Conservation (phyloP, 1,140 invertebrate species). For the Asobara japonica region DNA sequence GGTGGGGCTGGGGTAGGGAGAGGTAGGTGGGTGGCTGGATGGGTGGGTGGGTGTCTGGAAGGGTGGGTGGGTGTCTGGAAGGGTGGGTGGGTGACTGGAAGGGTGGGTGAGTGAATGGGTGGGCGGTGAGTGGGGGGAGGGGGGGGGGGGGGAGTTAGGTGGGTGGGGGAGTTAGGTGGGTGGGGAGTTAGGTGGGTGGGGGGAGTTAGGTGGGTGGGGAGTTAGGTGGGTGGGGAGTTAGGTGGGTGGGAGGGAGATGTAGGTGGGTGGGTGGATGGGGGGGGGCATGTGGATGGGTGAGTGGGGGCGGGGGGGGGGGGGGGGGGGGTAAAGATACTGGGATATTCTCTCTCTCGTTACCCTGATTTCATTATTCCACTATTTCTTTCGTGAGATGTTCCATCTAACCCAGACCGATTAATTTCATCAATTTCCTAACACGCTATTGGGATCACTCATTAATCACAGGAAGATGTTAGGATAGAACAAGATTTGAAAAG, state of each 20-base stretch:
- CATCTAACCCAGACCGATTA: neutral
- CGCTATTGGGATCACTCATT: neutral
- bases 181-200: no score
- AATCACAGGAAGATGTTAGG: neutral
- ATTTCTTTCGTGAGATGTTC: neutral
- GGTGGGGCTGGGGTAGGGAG: no score
- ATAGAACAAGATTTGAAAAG: no score
- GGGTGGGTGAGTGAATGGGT: no score
- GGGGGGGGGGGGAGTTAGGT: no score
- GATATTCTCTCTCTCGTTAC: neutral
- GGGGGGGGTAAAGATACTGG: no score
- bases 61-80: no score
- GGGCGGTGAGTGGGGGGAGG: neutral
- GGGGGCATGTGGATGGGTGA: no score
- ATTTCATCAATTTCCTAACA: neutral
- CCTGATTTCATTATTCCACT: neutral
- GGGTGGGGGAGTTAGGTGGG: neutral
- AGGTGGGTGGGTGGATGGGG: neutral
- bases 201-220: neutral
- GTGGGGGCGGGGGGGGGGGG: no score
- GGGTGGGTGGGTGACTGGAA: neutral
- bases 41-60: neutral
- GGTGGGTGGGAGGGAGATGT: neutral
- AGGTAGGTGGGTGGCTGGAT: neutral
- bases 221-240: no score